phyloP scores from a whole-genome alignment of 2,888 invertebrate genomes.

The Drosophila planitibia region DNA sequence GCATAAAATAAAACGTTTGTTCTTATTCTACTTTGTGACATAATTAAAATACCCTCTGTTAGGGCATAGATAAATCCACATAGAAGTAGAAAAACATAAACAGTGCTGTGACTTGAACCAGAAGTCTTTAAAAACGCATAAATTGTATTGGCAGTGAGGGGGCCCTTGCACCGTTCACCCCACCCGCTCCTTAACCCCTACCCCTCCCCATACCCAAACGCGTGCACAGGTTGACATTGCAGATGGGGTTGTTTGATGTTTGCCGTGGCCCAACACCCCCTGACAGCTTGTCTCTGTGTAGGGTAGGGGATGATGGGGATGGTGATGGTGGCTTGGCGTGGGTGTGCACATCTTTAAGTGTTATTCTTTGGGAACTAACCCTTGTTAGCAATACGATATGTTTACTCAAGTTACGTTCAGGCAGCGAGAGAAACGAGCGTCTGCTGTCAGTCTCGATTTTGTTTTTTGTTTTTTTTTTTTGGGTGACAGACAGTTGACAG shows the following conservation, averaged over 20 bases:
- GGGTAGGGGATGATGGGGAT: background rate
- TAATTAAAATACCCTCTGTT: background rate
- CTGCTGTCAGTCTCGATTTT: constrained; percentile 39
- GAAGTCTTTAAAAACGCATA: constrained; percentile 76
- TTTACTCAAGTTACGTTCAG: constrained; percentile 51
- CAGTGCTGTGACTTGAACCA: constrained; percentile 29
- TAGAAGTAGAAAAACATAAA: constrained; percentile 39
- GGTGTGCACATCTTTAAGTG: constrained; percentile 63
- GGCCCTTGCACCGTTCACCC: background rate
- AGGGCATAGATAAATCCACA: constrained; percentile 31
- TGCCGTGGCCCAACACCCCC: constrained; percentile 23
- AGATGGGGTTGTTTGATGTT: constrained; percentile 58
- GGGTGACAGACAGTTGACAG: constrained; percentile 70
- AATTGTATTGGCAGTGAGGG: constrained; percentile 47
- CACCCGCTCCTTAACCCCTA: background rate
- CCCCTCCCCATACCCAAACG: background rate
- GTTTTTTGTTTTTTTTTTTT: background rate
- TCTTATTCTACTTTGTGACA: background rate
- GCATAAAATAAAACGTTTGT: background rate
- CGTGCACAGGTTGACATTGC: constrained; percentile 47
- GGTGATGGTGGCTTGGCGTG: background rate
- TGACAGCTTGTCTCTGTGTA: constrained; percentile 8
- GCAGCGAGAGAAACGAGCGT: constrained; percentile 5
- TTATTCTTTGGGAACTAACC: constrained; percentile 70
- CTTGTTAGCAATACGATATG: constrained; percentile 71